Evolutionary conservation across 2,888 invertebrate genomes (phyloP), one percentile per base, ranked within the genome.

Genomic region (Cataglyphis altisquamis): DNA sequence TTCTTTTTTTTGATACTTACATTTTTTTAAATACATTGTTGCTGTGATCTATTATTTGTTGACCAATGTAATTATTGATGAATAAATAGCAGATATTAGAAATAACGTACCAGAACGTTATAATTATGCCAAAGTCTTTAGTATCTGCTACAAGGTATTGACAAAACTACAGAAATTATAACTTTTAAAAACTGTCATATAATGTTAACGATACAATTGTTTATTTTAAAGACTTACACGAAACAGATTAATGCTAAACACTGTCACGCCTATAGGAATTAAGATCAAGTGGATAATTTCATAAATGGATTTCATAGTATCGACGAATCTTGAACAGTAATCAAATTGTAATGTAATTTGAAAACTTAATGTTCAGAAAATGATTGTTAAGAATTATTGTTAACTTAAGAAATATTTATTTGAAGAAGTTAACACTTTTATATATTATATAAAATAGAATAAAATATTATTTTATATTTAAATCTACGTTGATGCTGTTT

Each of bases 201-300:
- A 0, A 57, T 21, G 8, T 29, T 52, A 63, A 39, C 3, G 0
- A 15, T 60, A 9, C 1, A 39, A 73, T 52, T 52, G n/a, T 60
- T 21, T 45, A 1, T 0, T 1, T 62, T 25, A 45, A 18, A 21
- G 5, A 74, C 74, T 81, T 9, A 81, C 81, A 3, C 6, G 29
- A 55, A 39, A 81, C 9, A 74, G 12, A 63, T 63, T 81, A 9
- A 81, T 25, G 29, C 81, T 73, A 29, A 73, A 52, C 39, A 52
- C 29, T 21, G 0, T 1, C 18, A 74, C 45, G n/a, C 36, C 39
- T 4, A 64, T 0, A 55, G 74, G 52, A 52, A 39, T 36, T 18
- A n/a, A 3, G 63, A 81, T 1, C 1, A 81, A 0, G 52, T 39
- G 12, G 0, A n/a, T 0, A 52, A 25, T 1, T 63, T 12, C 63